Base-by-base conservation (phyloP, 2,888 invertebrate species). In the Lapara coniferarum region DNA sequence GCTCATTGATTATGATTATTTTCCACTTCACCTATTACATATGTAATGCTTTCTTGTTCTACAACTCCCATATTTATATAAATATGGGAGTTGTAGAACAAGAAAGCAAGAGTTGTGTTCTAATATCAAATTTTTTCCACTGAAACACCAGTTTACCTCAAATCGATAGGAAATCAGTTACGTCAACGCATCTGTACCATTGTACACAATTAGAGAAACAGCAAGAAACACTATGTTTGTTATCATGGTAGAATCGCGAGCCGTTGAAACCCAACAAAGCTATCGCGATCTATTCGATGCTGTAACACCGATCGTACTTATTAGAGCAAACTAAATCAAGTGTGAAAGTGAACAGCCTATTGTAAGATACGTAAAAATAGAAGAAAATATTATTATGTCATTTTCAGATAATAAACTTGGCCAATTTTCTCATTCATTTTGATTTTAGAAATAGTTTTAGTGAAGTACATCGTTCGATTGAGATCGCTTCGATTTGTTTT, bases 261-360 rank as follows among this genome's bases (percentile, higher is more conserved):
- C 46, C 46, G 67, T 66, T 67, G 67, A 70, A 63, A 66, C 56
- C 49, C 56, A 70, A 84, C 80, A 85, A 82, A 82, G 78, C 77
- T 84, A 86, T 86, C 86, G 81, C 68, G 78, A 82, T 80, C 76
- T 72, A 12, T 63, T 71, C 56, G 68, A 51, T 81, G 80, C 79
- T 74, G 83, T 84, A 84, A 84, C 78, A 78, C 74, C 71, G 70
- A 71, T 77, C 69, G 75, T 78, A 80, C 73, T 81, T 80, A 84
- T 78, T 81, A 76, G 78, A 81, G 77, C 77, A 78, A 75, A 77
- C 70, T 78, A 80, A 84, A 85, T 85, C 78, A 81, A 74, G 78
- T 82, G 82, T 79, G 82, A 85, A 86, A 84, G 85, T 83, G 73
- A 37, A 63, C 59, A 59, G 46, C 53, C 19, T 53, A 63, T 72